phyloP scores from a whole-genome alignment of 2,888 invertebrate genomes.

The Schizotus pectinicornis region DNA sequence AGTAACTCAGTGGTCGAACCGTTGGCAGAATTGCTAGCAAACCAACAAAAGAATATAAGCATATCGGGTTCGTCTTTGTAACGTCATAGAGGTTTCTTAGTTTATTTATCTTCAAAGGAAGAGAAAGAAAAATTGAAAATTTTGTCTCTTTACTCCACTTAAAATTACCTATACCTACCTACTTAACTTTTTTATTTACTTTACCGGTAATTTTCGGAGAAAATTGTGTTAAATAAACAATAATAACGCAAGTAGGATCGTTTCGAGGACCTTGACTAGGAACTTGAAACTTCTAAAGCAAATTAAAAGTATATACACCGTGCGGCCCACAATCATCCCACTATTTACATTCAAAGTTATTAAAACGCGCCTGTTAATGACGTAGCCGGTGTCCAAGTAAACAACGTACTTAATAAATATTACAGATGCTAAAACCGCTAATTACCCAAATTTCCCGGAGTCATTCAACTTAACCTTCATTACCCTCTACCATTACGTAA shows the following conservation, averaged over 20 bases:
- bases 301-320: slow-evolving; percentile 17
- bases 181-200: too few species aligned
- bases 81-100: too few species aligned
- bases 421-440: neutral
- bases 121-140: too few species aligned
- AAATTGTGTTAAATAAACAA: neutral
- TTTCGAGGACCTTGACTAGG: slow-evolving; percentile 12
- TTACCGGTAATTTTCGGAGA: too few species aligned
- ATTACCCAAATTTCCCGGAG: too few species aligned
- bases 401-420: slow-evolving; percentile 3
- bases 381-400: slow-evolving; percentile 8
- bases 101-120: too few species aligned
- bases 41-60: neutral
- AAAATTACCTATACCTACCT: too few species aligned
- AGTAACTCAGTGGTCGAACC: neutral
- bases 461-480: too few species aligned
- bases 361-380: slow-evolving; percentile 12
- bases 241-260: neutral
- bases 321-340: slow-evolving; percentile 19
- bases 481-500: too few species aligned
- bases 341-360: slow-evolving; percentile 17
- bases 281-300: slow-evolving; percentile 16
- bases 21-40: slow-evolving; percentile 3
- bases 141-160: too few species aligned
- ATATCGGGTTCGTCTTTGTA: too few species aligned